Evolutionary conservation across 2,888 invertebrate species (phyloP), one percentile per base, ranked within the genome.

Genomic region (Teleogryllus oceanicus): DNA sequence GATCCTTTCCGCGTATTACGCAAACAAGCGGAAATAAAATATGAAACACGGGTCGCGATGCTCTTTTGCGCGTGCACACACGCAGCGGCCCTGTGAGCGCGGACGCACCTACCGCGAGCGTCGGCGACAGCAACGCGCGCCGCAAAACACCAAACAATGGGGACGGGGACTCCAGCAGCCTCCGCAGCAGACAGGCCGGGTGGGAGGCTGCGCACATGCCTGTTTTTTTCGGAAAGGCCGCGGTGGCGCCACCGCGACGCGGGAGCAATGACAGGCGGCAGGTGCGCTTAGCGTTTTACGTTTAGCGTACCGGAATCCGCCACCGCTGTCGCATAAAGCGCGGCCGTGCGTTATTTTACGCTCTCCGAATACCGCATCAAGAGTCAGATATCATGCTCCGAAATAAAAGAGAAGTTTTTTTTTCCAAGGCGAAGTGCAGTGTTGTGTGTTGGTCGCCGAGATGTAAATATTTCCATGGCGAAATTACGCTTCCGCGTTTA

Each of bases 41-140:
- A 62, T n/a, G 62, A 62, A 62, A 62, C 62, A 62, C n/a, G 16
- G n/a, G 62, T 62, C n/a, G 62, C n/a, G n/a, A 62, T 62, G 62
- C 16, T 62, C 62, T 62, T 13, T 62, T n/a, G 62, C 62, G 62
- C 62, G 62, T 16, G n/a, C 13, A 62, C 62, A 11, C 16, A 16
- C 62, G 62, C 62, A 16, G 62, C 62, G 62, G 8, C 8, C 62
- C 13, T 62, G 62, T n/a, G n/a, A 37, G n/a, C n/a, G 62, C 62
- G 62, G 13, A 16, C 13, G 62, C 62, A 18, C 18, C 13, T 62
- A 62, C 18, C 18, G 13, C n/a, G n/a, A 62, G 11, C 62, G 62
- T 62, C 62, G 13, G 62, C 62, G 16, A 62, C 62, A 62, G 62
- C 62, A n/a, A 62, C 62, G 13, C 62, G 37, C 37, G 37, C 37